Evolutionary conservation across 1,140 invertebrate genomes (phyloP), one percentile per base, ranked within the genome.

Genomic region (Asobara japonica): DNA sequence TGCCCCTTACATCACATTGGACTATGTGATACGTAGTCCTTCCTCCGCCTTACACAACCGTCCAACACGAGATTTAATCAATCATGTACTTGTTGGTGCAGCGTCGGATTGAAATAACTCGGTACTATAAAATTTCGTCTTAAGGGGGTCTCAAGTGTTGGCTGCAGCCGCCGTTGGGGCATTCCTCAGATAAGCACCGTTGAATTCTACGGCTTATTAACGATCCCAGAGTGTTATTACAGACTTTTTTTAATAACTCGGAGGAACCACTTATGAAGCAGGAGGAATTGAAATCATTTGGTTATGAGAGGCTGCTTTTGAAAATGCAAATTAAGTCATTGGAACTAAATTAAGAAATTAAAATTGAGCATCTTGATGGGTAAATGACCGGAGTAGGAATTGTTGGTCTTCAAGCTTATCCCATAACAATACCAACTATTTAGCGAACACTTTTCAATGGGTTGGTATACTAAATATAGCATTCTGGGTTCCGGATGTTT

Each of bases 191-290:
- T 76, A 76, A 76, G 71, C 18, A 66, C 70, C 60, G 66, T 69
- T 45, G 67, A 75, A 71, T 73, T 74, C 71, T 33, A 11, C 29
- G 60, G 71, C 41, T 77, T 72, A 75, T 77, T 77, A 75, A 56
- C 67, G 73, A 56, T 56, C 41, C 41, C 8, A 45, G 13, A 27
- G 51, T 6, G 73, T 74, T 74, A 77, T 73, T 74, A 77, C 33
- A 71, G n/a, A 75, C 38, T 74, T 76, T 30, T 62, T 62, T 30
- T 60, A 27, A 48, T 16, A 48, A 62, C 3, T n/a, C 31, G 16
- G 60, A 62, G 60, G 18, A 62, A 5, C 29, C 60, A 62, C 60
- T 62, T 62, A 62, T 25, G 22, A 25, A 11, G 25, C 18, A 38
- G 25, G 29, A 22, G 22, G 5, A 38, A 69, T 20, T 38, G 38